Percentiles rank a stretch among this genome's conserved stretches.
Evolutionary conservation across 1,140 invertebrate species (phyloP).

Genomic region (Phymorhynchus buccinoides): DNA sequence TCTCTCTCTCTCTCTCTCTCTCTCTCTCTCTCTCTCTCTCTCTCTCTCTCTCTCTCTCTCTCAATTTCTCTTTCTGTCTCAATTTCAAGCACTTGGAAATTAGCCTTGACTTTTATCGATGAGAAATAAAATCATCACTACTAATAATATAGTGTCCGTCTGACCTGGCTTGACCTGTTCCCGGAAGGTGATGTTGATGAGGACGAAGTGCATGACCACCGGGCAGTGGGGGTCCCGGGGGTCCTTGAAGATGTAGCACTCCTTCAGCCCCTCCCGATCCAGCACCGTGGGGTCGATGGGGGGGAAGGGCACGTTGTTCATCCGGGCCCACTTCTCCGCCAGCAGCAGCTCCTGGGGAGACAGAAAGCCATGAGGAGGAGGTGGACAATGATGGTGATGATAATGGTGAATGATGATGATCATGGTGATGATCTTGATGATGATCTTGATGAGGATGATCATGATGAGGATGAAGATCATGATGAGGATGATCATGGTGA

Average conservation of each 20-base stretch:
- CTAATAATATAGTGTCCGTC: constrained; percentile 20
- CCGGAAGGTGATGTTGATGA: constrained; percentile 74
- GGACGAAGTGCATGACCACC: constrained; percentile 74
- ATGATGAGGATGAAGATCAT: too few species aligned
- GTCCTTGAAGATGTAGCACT: constrained; percentile 75
- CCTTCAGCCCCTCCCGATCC: constrained; percentile 71
- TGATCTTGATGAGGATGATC: too few species aligned
- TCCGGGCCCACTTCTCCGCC: constrained; percentile 74
- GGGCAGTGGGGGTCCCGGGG: constrained; percentile 73
- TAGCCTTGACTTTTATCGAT: too few species aligned
- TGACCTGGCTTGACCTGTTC: constrained; percentile 72
- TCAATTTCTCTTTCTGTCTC: background rate
- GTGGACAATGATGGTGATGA: too few species aligned
- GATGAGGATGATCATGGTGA: too few species aligned
- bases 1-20: background rate
- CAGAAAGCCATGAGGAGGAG: too few species aligned
- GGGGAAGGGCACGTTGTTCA: constrained; percentile 75
- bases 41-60: background rate
- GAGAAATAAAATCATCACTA: too few species aligned
- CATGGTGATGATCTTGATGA: too few species aligned
- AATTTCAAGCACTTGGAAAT: too few species aligned
- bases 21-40: constrained; percentile 1
- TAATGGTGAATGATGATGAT: too few species aligned
- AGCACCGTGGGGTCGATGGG: constrained; percentile 71
- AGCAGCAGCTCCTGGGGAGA: constrained; percentile 72